Base-by-base conservation (phyloP, 1,140 invertebrate species). In the Papilio aristodemus region DNA sequence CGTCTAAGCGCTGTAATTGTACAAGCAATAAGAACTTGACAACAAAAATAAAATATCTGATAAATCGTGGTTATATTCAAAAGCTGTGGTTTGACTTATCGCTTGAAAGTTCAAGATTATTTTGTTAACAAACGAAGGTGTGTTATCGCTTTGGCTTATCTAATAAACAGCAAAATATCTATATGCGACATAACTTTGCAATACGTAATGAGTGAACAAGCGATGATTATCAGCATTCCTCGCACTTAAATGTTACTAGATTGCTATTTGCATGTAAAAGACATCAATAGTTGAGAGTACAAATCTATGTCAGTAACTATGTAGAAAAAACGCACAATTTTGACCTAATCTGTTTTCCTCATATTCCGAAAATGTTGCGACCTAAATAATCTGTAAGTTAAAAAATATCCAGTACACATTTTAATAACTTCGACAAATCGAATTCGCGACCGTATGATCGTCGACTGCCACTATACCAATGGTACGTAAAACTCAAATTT, bases 141-240 rank as follows among this genome's bases (percentile, higher is more conserved):
- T 66, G 63, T 68, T 69, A 72, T 69, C 71, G 36, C 43, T 50
- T 50, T 58, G 17, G 58, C 39, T 69, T 67, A 58, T 50, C 41
- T 25, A 66, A 63, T 60, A 43, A 70, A 68, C 39, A 43, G 66
- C 54, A 22, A 46, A 72, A 60, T 46, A 71, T 69, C 39, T 70
- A 71, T 72, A 71, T 50, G 62, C 43, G 68, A 36, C 36, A 69
- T 67, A 32, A 59, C 74, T 59, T 72, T 71, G 72, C 43, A 38
- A 50, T 59, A 59, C 41, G n/a, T n/a, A n/a, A n/a, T n/a, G n/a
- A n/a, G n/a, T 22, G 41, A 27, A 22, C 27, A 71, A 67, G 59
- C 59, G 59, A 36, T 69, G 62, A 76, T 74, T 74, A 79, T 79
- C 73, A 62, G 70, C 80, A 84, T 81, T 82, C 80, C 76, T 66